Evolutionary conservation across 1,140 invertebrate species (phyloP).

Genomic region (Meloidogyne floridensis): DNA sequence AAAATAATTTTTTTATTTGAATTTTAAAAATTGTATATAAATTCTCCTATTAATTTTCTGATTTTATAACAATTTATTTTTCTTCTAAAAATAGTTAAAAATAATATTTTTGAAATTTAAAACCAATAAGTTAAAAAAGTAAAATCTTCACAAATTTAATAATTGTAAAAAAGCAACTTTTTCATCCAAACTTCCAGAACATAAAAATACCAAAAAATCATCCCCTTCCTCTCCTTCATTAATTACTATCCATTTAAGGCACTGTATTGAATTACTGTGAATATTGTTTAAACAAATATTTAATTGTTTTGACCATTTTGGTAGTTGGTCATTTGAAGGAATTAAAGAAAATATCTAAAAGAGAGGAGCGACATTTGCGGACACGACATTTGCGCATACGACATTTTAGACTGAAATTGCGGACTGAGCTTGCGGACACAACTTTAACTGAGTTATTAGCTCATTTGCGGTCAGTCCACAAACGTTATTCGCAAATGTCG

Average conservation of each 20-base stretch:
- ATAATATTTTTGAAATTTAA: background rate
- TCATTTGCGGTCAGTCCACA: no score
- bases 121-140: no score
- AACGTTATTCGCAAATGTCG: no score
- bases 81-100: background rate
- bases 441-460: no score
- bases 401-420: no score
- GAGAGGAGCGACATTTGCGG: no score
- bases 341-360: constrained; percentile 13
- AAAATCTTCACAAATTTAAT: background rate
- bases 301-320: constrained; percentile 7
- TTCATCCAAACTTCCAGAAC: constrained; percentile 10
- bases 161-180: constrained; percentile 16
- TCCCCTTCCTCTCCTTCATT: background rate
- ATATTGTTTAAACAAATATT: background rate
- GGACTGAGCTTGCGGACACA: no score
- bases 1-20: no score
- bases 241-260: constrained; percentile 14
- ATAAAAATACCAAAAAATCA: background rate
- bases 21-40: no score
- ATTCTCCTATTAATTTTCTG: no score
- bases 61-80: no score
- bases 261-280: constrained; percentile 7
- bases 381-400: no score
- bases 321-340: background rate